Evolutionary conservation across 2,888 invertebrate genomes (phyloP), one percentile per base, ranked within the genome.

Genomic region (Protodeltote pygarga): DNA sequence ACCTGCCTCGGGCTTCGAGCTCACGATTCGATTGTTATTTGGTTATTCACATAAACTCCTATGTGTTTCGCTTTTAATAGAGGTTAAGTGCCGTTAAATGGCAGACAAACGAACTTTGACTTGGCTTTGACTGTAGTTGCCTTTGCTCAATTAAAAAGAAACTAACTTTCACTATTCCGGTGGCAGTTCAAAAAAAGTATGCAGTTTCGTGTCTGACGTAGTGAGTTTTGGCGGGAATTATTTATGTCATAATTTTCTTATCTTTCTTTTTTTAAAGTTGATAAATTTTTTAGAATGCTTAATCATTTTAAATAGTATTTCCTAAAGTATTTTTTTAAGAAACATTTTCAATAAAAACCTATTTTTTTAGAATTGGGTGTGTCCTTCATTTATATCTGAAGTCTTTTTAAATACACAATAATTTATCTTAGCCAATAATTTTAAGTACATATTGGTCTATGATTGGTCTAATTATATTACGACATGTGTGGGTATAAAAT

Each of bases 21-120:
- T 73, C 81, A 79, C 80, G 79, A 79, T 67, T 64, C 67, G 61
- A 72, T 71, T 70, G 68, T 65, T 66, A 69, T 75, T 69, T 72
- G 65, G 67, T 66, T 67, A 68, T 65, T 66, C 52, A 68, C 67
- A 65, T 73, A 71, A 68, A 55, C 52, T 58, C 55, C 47, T 54
- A 64, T 64, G 55, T 58, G 60, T 66, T 69, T 65, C 49, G 53
- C 63, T 70, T 63, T 73, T 68, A 65, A 73, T 74, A 71, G 70
- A 74, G 71, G 69, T 70, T 73, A 72, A 73, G 71, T 71, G 61
- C 65, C 41, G 60, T 58, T 68, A 67, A 61, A 60, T 64, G 54
- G 41, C 39, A 54, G 41, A 64, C 46, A 65, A 55, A 63, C 61
- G 66, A 65, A 68, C 69, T 63, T 64, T 65, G 50, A 51, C 50